These are phyloP conservation scores for Eilema depressum DNA, from an alignment of 2,888 invertebrate genomes.

Conservation along the genomic window DNA sequence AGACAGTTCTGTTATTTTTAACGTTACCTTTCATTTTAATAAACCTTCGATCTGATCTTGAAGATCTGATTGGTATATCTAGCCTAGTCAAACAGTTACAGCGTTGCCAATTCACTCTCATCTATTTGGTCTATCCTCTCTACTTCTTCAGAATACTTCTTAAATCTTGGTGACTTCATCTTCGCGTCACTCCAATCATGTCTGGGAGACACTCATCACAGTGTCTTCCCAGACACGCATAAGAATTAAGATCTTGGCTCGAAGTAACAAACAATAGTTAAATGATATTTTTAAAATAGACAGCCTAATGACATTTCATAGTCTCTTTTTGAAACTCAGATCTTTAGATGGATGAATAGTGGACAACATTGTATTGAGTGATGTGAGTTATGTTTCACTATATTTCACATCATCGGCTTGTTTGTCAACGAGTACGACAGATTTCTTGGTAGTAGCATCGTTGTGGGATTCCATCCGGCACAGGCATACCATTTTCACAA, in stretches of 20 bases:
- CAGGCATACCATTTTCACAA: conserved; percentile 1
- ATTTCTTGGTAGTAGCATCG: conserved; percentile 1
- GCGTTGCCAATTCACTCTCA: no score
- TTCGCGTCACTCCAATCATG: no score
- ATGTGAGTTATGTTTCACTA: conserved; percentile 16
- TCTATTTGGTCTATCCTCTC: no score
- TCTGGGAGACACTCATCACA: no score
- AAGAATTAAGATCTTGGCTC: neutral
- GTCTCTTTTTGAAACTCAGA: neutral
- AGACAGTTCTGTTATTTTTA: no score
- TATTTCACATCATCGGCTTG: conserved; percentile 20
- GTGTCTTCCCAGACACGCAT: neutral
- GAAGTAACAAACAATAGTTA: neutral
- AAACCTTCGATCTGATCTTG: no score
- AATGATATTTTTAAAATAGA: conserved; percentile 1
- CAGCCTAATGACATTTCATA: conserved; percentile 9
- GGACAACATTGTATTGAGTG: conserved; percentile 14
- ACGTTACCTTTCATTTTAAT: no score
- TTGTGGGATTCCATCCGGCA: neutral
- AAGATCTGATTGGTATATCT: no score
- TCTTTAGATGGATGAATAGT: conserved; percentile 13
- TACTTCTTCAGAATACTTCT: neutral
- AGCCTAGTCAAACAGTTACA: no score
- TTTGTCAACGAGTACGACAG: conserved; percentile 21
- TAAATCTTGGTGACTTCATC: neutral